Conservation (phyloP, 2,888 invertebrate genomes). For the Mesorhabditis spiculigera region DNA sequence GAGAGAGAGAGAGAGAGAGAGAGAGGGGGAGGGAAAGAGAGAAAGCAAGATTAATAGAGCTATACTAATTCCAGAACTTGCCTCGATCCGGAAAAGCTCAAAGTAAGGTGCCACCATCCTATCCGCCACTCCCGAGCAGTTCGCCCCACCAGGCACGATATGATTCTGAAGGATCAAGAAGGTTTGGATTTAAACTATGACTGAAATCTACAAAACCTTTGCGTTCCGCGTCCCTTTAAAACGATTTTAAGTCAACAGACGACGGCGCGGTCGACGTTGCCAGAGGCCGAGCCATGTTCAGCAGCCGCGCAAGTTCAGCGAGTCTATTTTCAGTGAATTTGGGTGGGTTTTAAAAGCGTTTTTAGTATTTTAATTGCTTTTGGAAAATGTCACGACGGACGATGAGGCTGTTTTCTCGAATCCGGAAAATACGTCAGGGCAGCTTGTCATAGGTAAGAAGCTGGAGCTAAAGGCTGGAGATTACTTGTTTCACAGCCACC, state of each 20-base stretch:
- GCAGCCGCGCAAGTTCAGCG: constrained; percentile 15
- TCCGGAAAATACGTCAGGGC: constrained; percentile 82
- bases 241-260: background rate
- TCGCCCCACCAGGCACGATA: constrained; percentile 60
- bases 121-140: constrained; percentile 58
- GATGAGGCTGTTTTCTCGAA: constrained; percentile 86
- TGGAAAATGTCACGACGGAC: constrained; percentile 91
- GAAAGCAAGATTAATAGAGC: no score
- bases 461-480: background rate
- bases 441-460: constrained; percentile 75
- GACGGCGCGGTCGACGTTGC: constrained; percentile 20
- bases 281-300: constrained; percentile 18
- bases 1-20: no score
- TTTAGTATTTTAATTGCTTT: constrained; percentile 12
- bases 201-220: no score
- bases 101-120: constrained; percentile 25
- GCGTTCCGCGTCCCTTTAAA: background rate
- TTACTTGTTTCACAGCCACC: constrained; percentile 67
- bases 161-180: constrained; percentile 60
- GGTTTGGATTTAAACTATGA: no score
- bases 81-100: constrained; percentile 20
- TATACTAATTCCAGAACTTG: constrained; percentile 2
- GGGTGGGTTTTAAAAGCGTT: constrained; percentile 54
- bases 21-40: no score
- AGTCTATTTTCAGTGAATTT: constrained; percentile 64